Conservation (phyloP, 2,797 vertebrate species). For the Coregonus suidteri region DNA sequence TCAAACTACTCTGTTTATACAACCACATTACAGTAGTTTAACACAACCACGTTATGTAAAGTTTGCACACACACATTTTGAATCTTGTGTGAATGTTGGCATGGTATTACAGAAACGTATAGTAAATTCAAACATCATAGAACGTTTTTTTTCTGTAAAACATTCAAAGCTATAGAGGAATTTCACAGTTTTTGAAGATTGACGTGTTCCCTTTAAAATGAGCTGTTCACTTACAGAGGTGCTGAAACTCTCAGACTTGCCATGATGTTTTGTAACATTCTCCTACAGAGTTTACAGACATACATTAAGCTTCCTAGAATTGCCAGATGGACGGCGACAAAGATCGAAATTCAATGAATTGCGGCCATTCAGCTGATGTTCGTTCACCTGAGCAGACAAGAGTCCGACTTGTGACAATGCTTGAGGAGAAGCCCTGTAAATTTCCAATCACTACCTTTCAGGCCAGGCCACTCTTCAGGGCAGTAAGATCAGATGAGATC, state of each 20-base stretch:
- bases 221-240: slow-evolving; percentile 1
- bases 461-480: slow-evolving; percentile 69
- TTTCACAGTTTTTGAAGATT: background rate
- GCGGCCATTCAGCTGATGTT: slow-evolving; percentile 60
- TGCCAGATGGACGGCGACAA: slow-evolving; percentile 17
- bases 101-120: background rate
- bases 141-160: background rate
- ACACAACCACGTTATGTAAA: background rate
- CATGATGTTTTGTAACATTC: background rate
- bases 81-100: background rate
- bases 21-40: background rate
- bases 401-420: slow-evolving; percentile 59
- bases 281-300: slow-evolving; percentile 17
- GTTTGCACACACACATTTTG: background rate
- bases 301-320: slow-evolving; percentile 16
- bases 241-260: slow-evolving; percentile 15
- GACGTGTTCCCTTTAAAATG: background rate
- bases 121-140: too few relatives aligned
- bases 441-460: slow-evolving; percentile 79
- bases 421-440: slow-evolving; percentile 69
- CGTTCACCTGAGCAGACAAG: slow-evolving; percentile 55
- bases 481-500: slow-evolving; percentile 75
- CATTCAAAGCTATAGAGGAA: background rate
- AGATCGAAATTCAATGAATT: slow-evolving; percentile 30
- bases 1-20: slow-evolving; percentile 16